Conservation (phyloP, 35 echinoderm and acorn worm genomes). For the Stichopus chloronotus region DNA sequence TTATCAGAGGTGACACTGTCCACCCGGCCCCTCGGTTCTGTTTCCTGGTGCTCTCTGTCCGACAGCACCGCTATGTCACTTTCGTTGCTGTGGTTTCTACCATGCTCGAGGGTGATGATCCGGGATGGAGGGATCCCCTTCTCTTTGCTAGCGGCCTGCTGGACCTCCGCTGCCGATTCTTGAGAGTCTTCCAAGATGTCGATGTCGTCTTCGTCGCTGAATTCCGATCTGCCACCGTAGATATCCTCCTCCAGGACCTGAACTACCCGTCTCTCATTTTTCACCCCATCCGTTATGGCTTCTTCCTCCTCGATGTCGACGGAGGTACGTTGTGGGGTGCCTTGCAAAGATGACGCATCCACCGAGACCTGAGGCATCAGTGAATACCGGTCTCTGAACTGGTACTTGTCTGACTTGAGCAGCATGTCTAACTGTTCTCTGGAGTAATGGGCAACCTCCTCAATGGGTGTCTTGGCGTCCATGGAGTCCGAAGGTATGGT, state of each 20-base stretch:
- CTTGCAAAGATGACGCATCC: conserved; percentile 31
- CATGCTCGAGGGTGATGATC: not conserved
- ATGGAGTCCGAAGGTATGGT: conserved; percentile 30
- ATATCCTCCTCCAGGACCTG: conserved; percentile 6
- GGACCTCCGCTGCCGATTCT: not conserved
- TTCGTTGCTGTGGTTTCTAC: conserved; percentile 55
- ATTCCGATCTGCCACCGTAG: conserved; percentile 12
- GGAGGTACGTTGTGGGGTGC: not conserved
- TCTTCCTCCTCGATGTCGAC: not conserved
- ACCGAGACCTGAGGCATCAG: conserved; percentile 5
- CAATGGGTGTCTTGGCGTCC: conserved; percentile 48
- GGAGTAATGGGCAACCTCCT: conserved; percentile 51
- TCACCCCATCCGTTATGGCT: not conserved
- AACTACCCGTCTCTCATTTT: not conserved
- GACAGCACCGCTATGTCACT: conserved; percentile 83
- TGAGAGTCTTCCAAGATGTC: conserved; percentile 35
- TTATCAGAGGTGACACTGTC: conserved; percentile 42
- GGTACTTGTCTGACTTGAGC: conserved; percentile 15
- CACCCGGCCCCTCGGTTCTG: not conserved
- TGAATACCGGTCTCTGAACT: conserved; percentile 32
- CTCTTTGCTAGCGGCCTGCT: not conserved
- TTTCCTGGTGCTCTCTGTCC: conserved; percentile 55
- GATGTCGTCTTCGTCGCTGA: conserved; percentile 41
- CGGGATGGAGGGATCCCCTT: not conserved
- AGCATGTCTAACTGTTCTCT: conserved; percentile 39